Percentiles rank a stretch among this genome's conserved stretches.
Conservation (phyloP, 1,140 invertebrate species). For the Zeugodacus cucurbitae region DNA sequence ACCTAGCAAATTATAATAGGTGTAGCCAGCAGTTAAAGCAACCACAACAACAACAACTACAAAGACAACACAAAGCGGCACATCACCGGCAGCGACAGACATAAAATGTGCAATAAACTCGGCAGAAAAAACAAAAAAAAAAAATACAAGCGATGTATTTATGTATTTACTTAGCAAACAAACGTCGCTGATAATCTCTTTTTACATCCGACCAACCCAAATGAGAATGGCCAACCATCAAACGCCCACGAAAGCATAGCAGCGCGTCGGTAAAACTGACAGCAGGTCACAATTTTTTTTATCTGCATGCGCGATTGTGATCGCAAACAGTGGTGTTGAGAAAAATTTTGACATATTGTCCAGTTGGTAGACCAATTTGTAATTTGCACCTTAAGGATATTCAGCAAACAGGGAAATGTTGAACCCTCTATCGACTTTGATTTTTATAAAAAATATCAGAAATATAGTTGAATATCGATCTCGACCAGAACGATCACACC, state of each 20-base stretch:
- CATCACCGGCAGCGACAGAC: neutral
- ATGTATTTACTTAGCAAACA: constrained; percentile 27
- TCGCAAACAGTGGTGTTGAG: neutral
- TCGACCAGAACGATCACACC: no score
- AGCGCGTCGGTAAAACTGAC: neutral
- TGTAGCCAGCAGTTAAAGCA: neutral
- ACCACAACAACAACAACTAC: no score
- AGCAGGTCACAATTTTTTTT: neutral
- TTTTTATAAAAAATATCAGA: no score
- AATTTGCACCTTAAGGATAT: neutral
- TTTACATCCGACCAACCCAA: neutral
- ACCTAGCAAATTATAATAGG: neutral
- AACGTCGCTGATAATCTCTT: neutral
- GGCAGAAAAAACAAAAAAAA: neutral
- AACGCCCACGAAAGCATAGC: neutral
- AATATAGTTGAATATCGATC: no score
- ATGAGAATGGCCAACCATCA: neutral
- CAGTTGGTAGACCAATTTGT: neutral
- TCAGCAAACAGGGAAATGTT: no score
- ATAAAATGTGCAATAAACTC: neutral
- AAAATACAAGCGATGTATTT: neutral
- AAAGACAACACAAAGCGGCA: neutral
- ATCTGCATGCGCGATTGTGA: neutral
- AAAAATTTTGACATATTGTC: neutral
- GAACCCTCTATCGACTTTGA: no score